Evolutionary conservation across 2,113 vertebrate genomes (phyloP).

Genomic region (Cavia porcellus): DNA sequence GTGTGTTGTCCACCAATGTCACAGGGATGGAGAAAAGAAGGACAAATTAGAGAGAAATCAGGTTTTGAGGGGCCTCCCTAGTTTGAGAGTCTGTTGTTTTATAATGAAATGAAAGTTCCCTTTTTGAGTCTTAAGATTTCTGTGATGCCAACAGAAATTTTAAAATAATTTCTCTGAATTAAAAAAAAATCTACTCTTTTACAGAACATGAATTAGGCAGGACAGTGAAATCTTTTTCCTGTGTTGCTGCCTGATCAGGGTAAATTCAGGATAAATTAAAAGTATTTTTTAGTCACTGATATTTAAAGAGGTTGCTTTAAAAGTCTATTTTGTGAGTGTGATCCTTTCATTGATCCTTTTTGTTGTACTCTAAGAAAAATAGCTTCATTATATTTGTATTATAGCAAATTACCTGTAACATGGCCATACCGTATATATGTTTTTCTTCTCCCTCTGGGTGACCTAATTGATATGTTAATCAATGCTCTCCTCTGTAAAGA

Average conservation of each 20-base stretch:
- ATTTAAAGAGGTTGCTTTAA: slow-evolving; percentile 7
- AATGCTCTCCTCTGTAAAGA: too few relatives aligned
- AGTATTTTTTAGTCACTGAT: background rate
- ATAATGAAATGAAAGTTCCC: background rate
- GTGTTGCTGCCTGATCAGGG: background rate
- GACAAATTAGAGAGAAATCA: background rate
- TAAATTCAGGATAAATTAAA: background rate
- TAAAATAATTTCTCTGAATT: background rate
- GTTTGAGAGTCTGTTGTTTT: background rate
- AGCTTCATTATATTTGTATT: too few relatives aligned
- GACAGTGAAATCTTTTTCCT: background rate
- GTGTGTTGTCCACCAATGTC: background rate
- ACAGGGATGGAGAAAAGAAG: background rate
- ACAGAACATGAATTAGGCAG: background rate
- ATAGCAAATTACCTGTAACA: too few relatives aligned
- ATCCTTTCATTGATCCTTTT: background rate
- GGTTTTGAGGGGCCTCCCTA: background rate
- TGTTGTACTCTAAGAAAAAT: too few relatives aligned
- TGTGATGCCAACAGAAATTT: background rate
- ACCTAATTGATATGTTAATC: too few relatives aligned
- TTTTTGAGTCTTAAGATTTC: slow-evolving; percentile 3
- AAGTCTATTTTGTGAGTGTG: background rate
- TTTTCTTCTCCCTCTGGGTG: too few relatives aligned
- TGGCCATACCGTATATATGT: too few relatives aligned
- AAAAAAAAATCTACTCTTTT: background rate